A percentile compares a stretch with the other conserved stretches of the same genome.
Conservation (phyloP, 2,797 vertebrate species). For the Pipistrellus pipistrellus region DNA sequence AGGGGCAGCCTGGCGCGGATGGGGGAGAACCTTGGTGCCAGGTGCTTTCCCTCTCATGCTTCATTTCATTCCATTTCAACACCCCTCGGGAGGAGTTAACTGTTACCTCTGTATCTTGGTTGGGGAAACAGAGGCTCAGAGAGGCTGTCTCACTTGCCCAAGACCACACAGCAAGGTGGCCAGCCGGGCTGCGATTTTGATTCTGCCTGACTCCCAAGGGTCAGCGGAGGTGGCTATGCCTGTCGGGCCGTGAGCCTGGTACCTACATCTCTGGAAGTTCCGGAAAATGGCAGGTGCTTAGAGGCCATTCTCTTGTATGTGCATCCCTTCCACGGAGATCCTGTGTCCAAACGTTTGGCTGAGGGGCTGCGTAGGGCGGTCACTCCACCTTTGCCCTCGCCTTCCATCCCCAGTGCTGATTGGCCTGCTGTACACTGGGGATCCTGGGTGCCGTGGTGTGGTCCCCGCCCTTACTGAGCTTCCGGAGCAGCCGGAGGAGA, state of each 20-base stretch:
- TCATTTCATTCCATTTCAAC: neutral
- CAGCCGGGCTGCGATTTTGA: neutral
- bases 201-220: neutral
- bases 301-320: neutral
- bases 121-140: neutral
- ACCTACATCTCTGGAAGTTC: neutral
- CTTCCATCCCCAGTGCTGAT: neutral
- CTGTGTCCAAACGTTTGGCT: neutral
- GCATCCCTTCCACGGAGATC: neutral
- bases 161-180: neutral
- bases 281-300: neutral
- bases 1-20: neutral
- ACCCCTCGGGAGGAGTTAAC: neutral
- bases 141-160: neutral
- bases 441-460: neutral
- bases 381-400: neutral
- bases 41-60: neutral
- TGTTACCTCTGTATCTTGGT: neutral
- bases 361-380: neutral
- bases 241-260: neutral
- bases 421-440: neutral
- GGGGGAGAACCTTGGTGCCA: neutral
- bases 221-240: neutral
- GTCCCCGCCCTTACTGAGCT: neutral
- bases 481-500: neutral